A percentile compares a stretch with the other conserved stretches of the same genome.
Conservation (phyloP, 2,888 invertebrate genomes). For the Lithophane leautieri region DNA sequence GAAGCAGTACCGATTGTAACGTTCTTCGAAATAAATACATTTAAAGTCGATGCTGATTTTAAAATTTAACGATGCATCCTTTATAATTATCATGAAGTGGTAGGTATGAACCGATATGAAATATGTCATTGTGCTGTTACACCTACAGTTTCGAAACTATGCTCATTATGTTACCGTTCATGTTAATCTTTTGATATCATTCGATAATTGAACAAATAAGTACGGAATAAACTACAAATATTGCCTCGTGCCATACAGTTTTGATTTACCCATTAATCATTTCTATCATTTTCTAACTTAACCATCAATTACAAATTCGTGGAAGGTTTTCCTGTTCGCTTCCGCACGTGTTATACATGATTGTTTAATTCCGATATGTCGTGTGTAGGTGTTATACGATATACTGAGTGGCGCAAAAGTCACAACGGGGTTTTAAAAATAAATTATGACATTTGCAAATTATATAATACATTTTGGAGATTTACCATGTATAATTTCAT, state of each 20-base stretch:
- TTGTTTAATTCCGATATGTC: slow-evolving; percentile 23
- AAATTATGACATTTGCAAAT: no score
- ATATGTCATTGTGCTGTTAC: neutral
- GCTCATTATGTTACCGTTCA: neutral
- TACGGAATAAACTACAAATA: slow-evolving; percentile 3
- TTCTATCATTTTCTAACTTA: slow-evolving; percentile 30
- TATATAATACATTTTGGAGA: no score
- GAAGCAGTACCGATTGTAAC: neutral
- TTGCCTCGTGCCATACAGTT: neutral
- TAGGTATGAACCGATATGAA: neutral
- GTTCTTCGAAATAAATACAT: neutral
- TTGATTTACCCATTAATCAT: slow-evolving; percentile 27
- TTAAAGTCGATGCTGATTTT: neutral
- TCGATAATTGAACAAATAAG: neutral
- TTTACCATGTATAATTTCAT: no score
- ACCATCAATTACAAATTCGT: slow-evolving; percentile 33
- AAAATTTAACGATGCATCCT: neutral
- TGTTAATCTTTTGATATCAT: neutral
- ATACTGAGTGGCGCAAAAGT: no score
- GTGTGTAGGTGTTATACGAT: neutral
- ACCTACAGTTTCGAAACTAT: neutral
- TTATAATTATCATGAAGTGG: neutral
- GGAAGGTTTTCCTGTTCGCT: slow-evolving; percentile 13
- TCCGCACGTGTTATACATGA: neutral
- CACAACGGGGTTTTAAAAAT: no score